Evolutionary conservation across 1,140 invertebrate species (phyloP).

Genomic region (Epicauta chinensis): DNA sequence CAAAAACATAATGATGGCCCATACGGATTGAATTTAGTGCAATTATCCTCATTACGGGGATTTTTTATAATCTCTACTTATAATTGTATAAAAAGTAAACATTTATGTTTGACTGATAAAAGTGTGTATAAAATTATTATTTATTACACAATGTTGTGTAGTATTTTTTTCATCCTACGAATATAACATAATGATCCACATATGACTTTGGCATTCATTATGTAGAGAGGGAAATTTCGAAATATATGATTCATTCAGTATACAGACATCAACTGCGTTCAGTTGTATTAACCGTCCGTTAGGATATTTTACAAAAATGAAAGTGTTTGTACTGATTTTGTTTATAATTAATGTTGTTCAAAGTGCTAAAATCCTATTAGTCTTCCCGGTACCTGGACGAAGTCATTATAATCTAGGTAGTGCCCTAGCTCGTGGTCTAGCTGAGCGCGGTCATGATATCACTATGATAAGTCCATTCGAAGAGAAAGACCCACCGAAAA

Average conservation of each 20-base stretch:
- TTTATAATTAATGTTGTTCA: not conserved
- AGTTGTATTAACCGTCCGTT: not conserved
- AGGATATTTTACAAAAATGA: not conserved
- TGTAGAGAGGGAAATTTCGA: not conserved
- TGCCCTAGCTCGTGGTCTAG: constrained; percentile 51
- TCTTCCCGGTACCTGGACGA: constrained; percentile 51
- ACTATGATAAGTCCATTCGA: constrained; percentile 3
- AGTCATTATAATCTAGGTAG: constrained; percentile 37
- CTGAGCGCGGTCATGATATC: not conserved
- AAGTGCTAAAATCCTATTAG: constrained; percentile 49
- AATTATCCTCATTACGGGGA: no score
- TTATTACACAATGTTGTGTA: no score
- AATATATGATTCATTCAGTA: no score
- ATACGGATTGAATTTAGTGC: no score
- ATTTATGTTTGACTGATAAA: no score
- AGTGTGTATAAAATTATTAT: no score
- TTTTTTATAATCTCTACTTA: no score
- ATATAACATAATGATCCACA: no score
- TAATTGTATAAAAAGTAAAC: no score
- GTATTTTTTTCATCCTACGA: no score
- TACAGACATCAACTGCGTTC: no score
- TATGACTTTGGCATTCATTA: not conserved
- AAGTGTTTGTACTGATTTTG: not conserved
- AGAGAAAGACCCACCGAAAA: not conserved
- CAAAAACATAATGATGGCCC: no score